Evolutionary conservation across 2,888 invertebrate species (phyloP), one percentile per base, ranked within the genome.

Genomic region (Dexiosoma caninum): DNA sequence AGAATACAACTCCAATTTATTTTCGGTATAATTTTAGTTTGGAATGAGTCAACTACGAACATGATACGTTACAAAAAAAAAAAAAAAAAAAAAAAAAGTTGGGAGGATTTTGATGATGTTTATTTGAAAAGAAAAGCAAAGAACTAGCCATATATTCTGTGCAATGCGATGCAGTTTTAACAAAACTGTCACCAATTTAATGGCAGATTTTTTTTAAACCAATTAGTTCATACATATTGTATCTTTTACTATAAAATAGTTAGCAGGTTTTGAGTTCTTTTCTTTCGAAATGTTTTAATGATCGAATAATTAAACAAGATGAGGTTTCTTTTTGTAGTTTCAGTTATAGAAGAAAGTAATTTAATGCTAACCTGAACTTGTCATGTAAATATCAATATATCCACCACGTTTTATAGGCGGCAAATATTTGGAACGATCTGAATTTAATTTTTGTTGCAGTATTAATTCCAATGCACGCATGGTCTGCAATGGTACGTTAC

Each of bases 401-500:
- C 94, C 94, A 90, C 95, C 95, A 90, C 95, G 92, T 92, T 94
- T 95, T 91, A 96, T 93, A 84, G 95, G 93, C 88, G 95, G 95
- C 89, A 96, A 94, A 90, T 94, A 92, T 92, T 95, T 95, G 90
- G 95, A 93, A 90, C 95, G 93, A 90, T 92, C 92, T 89, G 94
- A 93, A 91, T 93, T 93, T 92, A 95, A 92, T 90, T 93, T 93
- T 89, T 93, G 92, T 90, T 92, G 92, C 91, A 95, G 91, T 89
- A 93, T 93, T 90, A 92, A 93, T 93, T 95, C 95, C 93, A 95
- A 93, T 91, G 93, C 92, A 91, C 93, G 94, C 91, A 92, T 92
- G 88, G 91, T 92, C 94, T 94, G 83, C 72, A 84, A 83, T 80
- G 32, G 67, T 59, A 81, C 60, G 83, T 81, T 49, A 77, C 77